Percentiles rank a stretch among this genome's conserved stretches.
phyloP scores from a whole-genome alignment of 2,113 vertebrate genomes.

The Notarius quadriscutis region DNA sequence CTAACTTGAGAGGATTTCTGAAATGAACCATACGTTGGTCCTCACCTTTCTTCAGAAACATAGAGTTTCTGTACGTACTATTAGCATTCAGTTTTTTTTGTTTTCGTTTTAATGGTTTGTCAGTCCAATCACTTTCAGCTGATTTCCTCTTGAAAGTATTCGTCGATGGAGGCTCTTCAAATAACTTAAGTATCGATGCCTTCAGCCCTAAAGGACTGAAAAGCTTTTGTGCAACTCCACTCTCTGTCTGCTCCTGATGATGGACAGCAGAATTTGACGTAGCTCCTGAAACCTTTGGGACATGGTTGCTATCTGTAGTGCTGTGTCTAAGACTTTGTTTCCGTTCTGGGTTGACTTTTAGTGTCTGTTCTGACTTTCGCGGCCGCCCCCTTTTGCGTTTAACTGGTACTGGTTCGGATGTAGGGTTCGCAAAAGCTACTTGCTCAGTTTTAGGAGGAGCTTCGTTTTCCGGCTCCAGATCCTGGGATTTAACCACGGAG shows the following conservation, averaged over 20 bases:
- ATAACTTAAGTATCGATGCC: slow-evolving; percentile 89
- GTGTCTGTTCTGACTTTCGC: slow-evolving; percentile 77
- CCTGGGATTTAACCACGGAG: slow-evolving; percentile 53
- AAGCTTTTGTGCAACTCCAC: slow-evolving; percentile 80
- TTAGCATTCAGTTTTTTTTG: slow-evolving; percentile 59
- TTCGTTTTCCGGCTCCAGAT: not conserved
- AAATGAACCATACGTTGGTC: slow-evolving; percentile 82
- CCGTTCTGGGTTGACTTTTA: slow-evolving; percentile 68
- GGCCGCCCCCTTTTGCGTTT: slow-evolving; percentile 78
- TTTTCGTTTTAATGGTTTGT: slow-evolving; percentile 68
- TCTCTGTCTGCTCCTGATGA: slow-evolving; percentile 78
- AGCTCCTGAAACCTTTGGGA: slow-evolving; percentile 60
- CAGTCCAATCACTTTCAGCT: slow-evolving; percentile 64
- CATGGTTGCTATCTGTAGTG: slow-evolving; percentile 48
- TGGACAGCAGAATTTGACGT: slow-evolving; percentile 73
- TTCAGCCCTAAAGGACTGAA: slow-evolving; percentile 94
- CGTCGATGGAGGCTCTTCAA: slow-evolving; percentile 83
- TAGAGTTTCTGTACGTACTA: slow-evolving; percentile 58
- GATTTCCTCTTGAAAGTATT: slow-evolving; percentile 85
- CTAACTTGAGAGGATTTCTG: slow-evolving; percentile 87
- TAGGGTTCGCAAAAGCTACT: slow-evolving; percentile 61
- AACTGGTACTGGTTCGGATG: slow-evolving; percentile 61
- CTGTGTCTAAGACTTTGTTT: slow-evolving; percentile 68
- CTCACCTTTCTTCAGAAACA: slow-evolving; percentile 59
- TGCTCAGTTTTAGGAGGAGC: slow-evolving; percentile 54